phyloP scores from a whole-genome alignment of 2,888 invertebrate species.

The Dascillus cervinus region DNA sequence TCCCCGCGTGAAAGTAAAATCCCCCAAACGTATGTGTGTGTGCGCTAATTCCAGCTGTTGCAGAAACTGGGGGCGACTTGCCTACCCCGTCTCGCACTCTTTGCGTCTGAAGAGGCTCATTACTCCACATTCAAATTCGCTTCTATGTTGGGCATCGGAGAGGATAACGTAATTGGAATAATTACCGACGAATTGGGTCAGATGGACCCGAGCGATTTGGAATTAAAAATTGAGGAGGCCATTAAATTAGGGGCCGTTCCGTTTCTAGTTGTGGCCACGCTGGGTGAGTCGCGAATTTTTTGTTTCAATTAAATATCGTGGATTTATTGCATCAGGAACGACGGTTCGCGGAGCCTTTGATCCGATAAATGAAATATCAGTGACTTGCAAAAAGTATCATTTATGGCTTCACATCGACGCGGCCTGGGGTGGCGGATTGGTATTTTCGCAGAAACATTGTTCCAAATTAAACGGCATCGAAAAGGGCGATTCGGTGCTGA shows the following conservation, averaged over 20 bases:
- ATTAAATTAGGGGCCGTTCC: constrained; percentile 35
- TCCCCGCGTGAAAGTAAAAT: constrained; percentile 44
- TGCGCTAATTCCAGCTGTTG: too few relatives aligned
- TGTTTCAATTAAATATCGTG: neutral
- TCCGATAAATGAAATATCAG: constrained; percentile 46
- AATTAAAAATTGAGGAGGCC: constrained; percentile 34
- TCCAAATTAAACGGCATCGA: constrained; percentile 47
- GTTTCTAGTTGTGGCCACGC: constrained; percentile 45
- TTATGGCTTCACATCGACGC: constrained; percentile 55
- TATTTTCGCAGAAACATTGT: constrained; percentile 47
- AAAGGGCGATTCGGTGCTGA: constrained; percentile 51
- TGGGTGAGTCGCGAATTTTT: constrained; percentile 24
- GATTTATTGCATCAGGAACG: constrained; percentile 39
- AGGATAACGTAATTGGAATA: constrained; percentile 48
- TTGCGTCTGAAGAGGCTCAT: constrained; percentile 53
- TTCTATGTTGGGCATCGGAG: constrained; percentile 50
- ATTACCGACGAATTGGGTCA: constrained; percentile 39
- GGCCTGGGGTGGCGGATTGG: constrained; percentile 53
- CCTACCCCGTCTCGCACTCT: constrained; percentile 42
- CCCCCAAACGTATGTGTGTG: too few relatives aligned
- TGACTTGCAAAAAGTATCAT: constrained; percentile 44
- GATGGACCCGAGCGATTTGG: constrained; percentile 36
- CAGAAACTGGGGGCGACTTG: constrained; percentile 40
- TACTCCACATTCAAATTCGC: constrained; percentile 54
- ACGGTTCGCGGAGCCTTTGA: constrained; percentile 53